Evolutionary conservation across 2,888 invertebrate species (phyloP).

Genomic region (Antitype chi): DNA sequence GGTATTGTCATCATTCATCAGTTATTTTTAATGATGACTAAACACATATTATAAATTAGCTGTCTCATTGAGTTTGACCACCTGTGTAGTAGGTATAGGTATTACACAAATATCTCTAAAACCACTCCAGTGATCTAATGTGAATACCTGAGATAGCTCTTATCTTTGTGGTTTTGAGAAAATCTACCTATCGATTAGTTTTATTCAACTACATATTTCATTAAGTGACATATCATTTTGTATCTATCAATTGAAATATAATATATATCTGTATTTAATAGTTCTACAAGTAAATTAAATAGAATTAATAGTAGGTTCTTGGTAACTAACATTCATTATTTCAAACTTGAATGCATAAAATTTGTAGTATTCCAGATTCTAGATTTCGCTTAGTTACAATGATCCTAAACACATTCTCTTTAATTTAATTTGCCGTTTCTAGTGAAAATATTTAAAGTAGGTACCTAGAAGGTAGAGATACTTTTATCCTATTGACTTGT

Average conservation of each 20-base stretch:
- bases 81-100: background rate
- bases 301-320: background rate
- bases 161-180: slow-evolving; percentile 26
- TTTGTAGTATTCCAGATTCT: background rate
- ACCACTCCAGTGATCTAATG: slow-evolving; percentile 7
- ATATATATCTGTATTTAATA: background rate
- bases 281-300: background rate
- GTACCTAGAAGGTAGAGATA: background rate
- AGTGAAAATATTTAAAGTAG: background rate
- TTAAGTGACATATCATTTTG: slow-evolving; percentile 11
- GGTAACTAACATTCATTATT: background rate
- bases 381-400: background rate
- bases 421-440: background rate
- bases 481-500: background rate
- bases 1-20: background rate
- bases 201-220: background rate
- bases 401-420: background rate
- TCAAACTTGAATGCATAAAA: background rate
- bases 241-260: slow-evolving; percentile 1
- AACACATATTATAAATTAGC: slow-evolving; percentile 6
- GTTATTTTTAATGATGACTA: slow-evolving; percentile 26
- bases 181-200: slow-evolving; percentile 18
- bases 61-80: slow-evolving; percentile 28
- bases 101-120: slow-evolving; percentile 17
- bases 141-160: slow-evolving; percentile 22